Base-by-base conservation (phyloP, 2,113 vertebrate genomes). In the Rhodinocichla rosea region DNA sequence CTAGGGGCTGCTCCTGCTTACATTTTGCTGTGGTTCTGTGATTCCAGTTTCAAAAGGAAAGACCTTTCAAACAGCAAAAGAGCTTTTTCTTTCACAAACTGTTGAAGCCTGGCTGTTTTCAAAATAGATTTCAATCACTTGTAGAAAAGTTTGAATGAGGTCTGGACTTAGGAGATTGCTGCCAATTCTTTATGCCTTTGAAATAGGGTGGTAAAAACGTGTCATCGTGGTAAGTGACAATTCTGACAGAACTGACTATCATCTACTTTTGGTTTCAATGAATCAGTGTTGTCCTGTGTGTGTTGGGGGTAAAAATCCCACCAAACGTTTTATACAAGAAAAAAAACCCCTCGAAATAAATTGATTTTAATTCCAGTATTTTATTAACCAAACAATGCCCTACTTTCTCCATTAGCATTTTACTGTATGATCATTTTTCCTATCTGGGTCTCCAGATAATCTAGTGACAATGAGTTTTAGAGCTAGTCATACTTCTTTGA, bases 41-140 rank as follows among this genome's bases (percentile, higher is more conserved):
- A 85, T 92, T 96, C 40, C 47, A 52, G 52, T 94, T 92, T 92
- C 52, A 79, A 82, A 91, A 90, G 83, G 85, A 85, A 73, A 90
- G 49, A 78, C 40, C 64, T 95, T 95, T 94, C 60, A 89, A 92
- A 87, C 30, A 78, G 60, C 80, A 87, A 62, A 95, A 73, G 28
- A 68, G 27, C 62, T 89, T 89, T 92, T 87, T 53, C 49, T 82
- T 82, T 71, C 81, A 87, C 9, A 50, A 87, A 82, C 45, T 69
- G 33, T 45, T 79, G 74, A 92, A 95, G 81, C 81, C 82, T 83
- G 32, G 8, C 69, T 94, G 94, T 87, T 95, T 94, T 91, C 94
- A 82, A 87, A 94, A 91, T 91, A 91, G 81, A 87, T 89, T 88
- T 89, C 87, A 91, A 56, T 92, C 91, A 73, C 44, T 87, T 84